These are phyloP conservation scores for Grammomys surdaster DNA, from an alignment of 2,113 vertebrate genomes.

Conservation along the genomic window DNA sequence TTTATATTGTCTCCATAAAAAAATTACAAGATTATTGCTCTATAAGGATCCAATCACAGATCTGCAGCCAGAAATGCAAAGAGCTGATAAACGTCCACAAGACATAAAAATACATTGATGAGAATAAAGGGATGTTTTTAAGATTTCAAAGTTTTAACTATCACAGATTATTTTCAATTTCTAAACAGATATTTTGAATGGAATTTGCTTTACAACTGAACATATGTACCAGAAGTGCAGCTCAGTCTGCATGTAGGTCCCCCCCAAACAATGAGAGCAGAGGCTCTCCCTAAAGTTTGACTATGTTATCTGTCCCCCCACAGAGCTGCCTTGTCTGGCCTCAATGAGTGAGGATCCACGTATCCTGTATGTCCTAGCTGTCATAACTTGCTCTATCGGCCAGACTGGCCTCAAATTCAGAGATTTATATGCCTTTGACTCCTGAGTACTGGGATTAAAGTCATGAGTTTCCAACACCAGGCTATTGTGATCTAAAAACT, in stretches of 20 bases:
- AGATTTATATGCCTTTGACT: not conserved
- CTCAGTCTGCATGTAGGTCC: no score
- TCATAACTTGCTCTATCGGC: not conserved
- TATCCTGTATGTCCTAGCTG: not conserved
- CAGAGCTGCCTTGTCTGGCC: no score
- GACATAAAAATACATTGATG: not conserved
- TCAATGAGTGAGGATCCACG: no score
- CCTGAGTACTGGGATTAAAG: not conserved
- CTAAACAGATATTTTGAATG: not conserved
- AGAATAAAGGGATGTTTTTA: not conserved
- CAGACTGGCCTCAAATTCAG: not conserved
- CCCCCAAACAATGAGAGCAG: no score
- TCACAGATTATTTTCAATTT: not conserved
- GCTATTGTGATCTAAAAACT: not conserved
- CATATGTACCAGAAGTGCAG: no score
- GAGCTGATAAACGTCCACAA: not conserved
- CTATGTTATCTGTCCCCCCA: no score
- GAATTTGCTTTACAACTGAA: conserved; percentile 6
- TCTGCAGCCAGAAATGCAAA: not conserved
- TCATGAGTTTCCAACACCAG: not conserved
- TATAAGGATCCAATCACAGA: not conserved
- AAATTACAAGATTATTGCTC: not conserved
- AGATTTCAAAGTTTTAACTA: not conserved
- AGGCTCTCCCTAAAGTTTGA: no score
- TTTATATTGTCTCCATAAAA: conserved; percentile 14